Percentiles rank a stretch among this genome's conserved stretches.
Conservation (phyloP, 2,888 invertebrate genomes). For the Alentia gelatinosa region DNA sequence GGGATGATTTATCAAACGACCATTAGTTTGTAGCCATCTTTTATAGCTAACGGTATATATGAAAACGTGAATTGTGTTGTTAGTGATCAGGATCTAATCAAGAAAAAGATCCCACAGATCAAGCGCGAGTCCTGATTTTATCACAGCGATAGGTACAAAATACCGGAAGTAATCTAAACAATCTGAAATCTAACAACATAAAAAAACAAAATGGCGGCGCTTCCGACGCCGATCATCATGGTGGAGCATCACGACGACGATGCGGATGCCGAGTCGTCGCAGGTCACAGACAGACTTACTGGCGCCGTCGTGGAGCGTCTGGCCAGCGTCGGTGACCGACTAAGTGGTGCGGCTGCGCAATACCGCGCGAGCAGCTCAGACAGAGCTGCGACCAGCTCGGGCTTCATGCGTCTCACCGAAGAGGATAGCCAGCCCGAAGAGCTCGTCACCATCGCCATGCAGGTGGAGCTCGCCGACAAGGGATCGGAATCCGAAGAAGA, state of each 20-base stretch:
- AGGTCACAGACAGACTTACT: background rate
- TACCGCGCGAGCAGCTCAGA: background rate
- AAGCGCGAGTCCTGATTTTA: too few species aligned
- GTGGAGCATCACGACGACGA: slow-evolving; percentile 30
- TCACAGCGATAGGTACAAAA: too few species aligned
- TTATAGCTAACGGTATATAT: too few species aligned
- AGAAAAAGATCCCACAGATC: too few species aligned
- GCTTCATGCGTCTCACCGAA: slow-evolving; percentile 37
- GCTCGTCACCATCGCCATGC: slow-evolving; percentile 48
- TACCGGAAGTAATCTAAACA: too few species aligned
- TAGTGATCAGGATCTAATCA: too few species aligned
- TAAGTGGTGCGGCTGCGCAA: background rate
- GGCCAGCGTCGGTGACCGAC: background rate
- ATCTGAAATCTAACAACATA: too few species aligned
- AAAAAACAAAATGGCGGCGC: background rate
- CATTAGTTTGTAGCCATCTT: too few species aligned
- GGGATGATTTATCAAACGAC: too few species aligned
- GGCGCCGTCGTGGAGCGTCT: background rate
- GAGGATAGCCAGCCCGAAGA: slow-evolving; percentile 10
- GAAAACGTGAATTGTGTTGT: too few species aligned
- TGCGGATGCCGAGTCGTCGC: background rate
- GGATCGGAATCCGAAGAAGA: slow-evolving; percentile 44
- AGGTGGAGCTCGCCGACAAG: slow-evolving; percentile 43
- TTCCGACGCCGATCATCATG: slow-evolving; percentile 18
- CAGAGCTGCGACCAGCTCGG: background rate